Conservation (phyloP, 2,888 invertebrate genomes). For the Endomychus coccineus region DNA sequence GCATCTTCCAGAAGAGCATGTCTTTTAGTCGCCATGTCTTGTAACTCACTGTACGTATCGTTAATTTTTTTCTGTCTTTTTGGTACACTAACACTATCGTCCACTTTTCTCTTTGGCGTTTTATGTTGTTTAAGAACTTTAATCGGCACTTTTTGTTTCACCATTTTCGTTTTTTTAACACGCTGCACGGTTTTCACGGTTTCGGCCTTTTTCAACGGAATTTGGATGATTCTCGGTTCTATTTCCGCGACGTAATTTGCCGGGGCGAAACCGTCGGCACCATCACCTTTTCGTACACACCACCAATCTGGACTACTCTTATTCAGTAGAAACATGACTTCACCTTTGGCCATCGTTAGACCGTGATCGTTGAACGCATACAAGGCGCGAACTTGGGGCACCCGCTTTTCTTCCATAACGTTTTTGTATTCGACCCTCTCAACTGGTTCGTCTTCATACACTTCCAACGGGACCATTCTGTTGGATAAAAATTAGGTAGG, state of each 20-base stretch:
- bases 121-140: slow-evolving; percentile 46
- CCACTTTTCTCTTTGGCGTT: slow-evolving; percentile 39
- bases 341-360: slow-evolving; percentile 85
- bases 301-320: slow-evolving; percentile 99
- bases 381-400: slow-evolving; percentile 79
- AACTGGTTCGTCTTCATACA: slow-evolving; percentile 86
- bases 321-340: slow-evolving; percentile 82
- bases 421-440: slow-evolving; percentile 78
- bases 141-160: slow-evolving; percentile 78
- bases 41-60: slow-evolving; percentile 71
- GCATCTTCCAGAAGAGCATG: slow-evolving; percentile 85
- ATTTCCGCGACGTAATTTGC: slow-evolving; percentile 93
- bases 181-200: slow-evolving; percentile 76
- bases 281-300: slow-evolving; percentile 90
- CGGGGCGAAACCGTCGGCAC: slow-evolving; percentile 94
- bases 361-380: slow-evolving; percentile 92
- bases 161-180: slow-evolving; percentile 84
- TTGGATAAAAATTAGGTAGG: slow-evolving; percentile 18
- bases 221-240: slow-evolving; percentile 76
- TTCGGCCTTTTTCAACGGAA: slow-evolving; percentile 79
- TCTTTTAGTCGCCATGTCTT: slow-evolving; percentile 70
- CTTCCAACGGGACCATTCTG: slow-evolving; percentile 78
- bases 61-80: slow-evolving; percentile 74
- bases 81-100: slow-evolving; percentile 71
- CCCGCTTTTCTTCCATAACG: slow-evolving; percentile 77